phyloP scores from a whole-genome alignment of 2,797 vertebrate genomes.

The Sebastes vulpes region DNA sequence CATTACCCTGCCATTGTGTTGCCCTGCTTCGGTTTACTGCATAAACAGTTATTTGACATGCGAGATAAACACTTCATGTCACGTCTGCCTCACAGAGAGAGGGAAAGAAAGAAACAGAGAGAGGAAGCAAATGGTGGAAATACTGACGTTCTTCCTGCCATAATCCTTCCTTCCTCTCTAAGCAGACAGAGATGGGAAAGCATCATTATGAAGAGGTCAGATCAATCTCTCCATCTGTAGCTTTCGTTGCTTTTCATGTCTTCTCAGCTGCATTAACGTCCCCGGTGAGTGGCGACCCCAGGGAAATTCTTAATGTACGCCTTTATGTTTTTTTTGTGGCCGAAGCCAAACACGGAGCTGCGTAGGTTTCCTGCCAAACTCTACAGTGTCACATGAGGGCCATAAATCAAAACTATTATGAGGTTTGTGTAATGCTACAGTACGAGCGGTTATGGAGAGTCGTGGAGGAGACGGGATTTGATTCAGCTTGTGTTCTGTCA shows the following conservation, averaged over 20 bases:
- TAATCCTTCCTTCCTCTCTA: conserved; percentile 12
- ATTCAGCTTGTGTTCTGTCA: conserved; percentile 51
- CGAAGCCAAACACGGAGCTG: conserved; percentile 35
- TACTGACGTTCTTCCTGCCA: conserved; percentile 32
- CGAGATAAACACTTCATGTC: conserved; percentile 61
- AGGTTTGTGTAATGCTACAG: conserved; percentile 74
- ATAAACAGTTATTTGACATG: conserved; percentile 66
- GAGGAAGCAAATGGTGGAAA: conserved; percentile 29
- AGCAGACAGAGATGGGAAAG: conserved; percentile 15
- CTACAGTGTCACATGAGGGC: conserved; percentile 71
- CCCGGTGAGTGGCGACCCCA: conserved; percentile 25
- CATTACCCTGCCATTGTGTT: conserved; percentile 18
- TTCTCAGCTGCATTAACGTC: conserved; percentile 20
- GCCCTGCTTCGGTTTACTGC: conserved; percentile 51
- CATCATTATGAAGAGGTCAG: conserved; percentile 15
- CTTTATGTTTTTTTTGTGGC: conserved; percentile 63
- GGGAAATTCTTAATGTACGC: conserved; percentile 50
- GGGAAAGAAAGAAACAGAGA: neutral
- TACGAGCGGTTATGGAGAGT: conserved; percentile 38
- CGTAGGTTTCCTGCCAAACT: conserved; percentile 59
- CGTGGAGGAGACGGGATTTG: conserved; percentile 36
- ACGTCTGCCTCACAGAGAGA: conserved; percentile 25
- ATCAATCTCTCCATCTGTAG: conserved; percentile 32
- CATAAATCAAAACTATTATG: conserved; percentile 80
- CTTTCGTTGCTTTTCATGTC: conserved; percentile 27